phyloP scores from a whole-genome alignment of 2,113 vertebrate genomes.

The Oreochromis niloticus region DNA sequence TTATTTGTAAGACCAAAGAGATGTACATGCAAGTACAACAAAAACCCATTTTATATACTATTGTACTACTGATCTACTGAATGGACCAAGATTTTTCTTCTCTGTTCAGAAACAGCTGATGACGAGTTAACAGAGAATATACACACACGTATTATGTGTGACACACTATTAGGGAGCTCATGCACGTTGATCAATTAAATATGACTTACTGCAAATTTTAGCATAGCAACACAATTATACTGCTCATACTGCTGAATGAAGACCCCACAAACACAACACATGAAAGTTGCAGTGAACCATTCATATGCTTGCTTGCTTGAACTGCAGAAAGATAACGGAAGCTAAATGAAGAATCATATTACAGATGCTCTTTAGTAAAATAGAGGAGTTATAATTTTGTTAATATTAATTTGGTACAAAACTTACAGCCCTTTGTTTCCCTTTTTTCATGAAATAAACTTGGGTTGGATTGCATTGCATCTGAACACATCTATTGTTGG shows the following conservation, averaged over 20 bases:
- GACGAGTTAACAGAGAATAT: not conserved
- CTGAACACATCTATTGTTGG: not conserved
- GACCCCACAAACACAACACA: not conserved
- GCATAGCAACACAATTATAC: not conserved
- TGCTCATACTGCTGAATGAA: not conserved
- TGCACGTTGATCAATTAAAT: not conserved
- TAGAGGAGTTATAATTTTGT: not conserved
- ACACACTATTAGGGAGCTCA: not conserved
- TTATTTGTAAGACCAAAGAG: not conserved
- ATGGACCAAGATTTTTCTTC: not conserved
- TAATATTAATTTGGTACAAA: not conserved
- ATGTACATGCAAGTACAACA: not conserved
- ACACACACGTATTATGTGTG: not conserved
- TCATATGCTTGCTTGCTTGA: not conserved
- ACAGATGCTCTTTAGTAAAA: not conserved
- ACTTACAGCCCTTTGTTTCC: not conserved
- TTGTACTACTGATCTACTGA: not conserved
- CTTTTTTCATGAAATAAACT: not conserved
- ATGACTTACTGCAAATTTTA: not conserved
- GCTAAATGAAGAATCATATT: not conserved
- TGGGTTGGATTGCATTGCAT: not conserved
- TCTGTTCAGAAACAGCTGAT: not conserved
- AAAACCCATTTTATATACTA: not conserved
- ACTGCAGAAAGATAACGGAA: accelerated
- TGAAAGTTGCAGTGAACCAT: not conserved